Evolutionary conservation across 1,140 invertebrate species (phyloP).

Genomic region (Trialeurodes vaporariorum): DNA sequence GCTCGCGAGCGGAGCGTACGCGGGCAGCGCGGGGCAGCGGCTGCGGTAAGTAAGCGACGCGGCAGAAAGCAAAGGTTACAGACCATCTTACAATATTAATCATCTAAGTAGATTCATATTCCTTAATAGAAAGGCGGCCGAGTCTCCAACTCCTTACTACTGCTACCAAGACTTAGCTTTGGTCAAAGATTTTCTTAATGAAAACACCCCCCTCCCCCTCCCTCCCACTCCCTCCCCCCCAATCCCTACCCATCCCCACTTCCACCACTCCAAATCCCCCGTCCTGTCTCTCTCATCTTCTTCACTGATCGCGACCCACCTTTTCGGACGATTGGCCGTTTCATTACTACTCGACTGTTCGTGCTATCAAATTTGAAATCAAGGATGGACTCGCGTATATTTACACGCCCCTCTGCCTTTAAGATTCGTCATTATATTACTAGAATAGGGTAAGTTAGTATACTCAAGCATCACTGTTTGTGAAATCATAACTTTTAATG

Average conservation of each 20-base stretch:
- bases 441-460: no score
- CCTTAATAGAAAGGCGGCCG: neutral
- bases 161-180: neutral
- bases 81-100: neutral
- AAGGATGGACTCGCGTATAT: neutral
- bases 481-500: no score
- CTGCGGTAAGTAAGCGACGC: no score
- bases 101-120: neutral
- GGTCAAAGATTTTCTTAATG: neutral
- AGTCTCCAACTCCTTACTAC: neutral
- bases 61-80: no score
- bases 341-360: no score
- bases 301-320: no score
- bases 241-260: neutral
- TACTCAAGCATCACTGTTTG: no score
- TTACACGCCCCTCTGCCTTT: neutral
- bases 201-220: neutral
- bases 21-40: no score
- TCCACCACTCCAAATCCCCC: neutral
- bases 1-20: neutral
- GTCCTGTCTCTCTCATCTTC: neutral
- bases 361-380: neutral
- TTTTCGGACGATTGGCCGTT: no score
- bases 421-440: no score
- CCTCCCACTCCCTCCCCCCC: neutral